These are phyloP conservation scores for Myotis yumanensis DNA, from an alignment of 2,113 vertebrate genomes.

Conservation along the genomic window DNA sequence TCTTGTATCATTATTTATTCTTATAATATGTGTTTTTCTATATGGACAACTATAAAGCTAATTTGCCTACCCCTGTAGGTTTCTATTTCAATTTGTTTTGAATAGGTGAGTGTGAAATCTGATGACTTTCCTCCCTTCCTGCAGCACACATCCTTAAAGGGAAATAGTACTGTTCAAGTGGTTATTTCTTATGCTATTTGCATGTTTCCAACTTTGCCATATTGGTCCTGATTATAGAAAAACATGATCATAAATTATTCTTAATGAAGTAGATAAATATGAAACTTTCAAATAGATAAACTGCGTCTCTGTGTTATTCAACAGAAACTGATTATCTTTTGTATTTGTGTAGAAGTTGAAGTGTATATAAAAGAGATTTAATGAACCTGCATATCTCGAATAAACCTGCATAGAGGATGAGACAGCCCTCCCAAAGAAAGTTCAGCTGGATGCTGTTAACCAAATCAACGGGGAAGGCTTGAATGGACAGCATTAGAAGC, in stretches of 20 bases:
- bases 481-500: no score
- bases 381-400: neutral
- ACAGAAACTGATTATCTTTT: neutral
- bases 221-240: neutral
- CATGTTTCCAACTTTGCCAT: neutral
- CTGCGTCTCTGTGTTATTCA: neutral
- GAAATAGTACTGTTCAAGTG: neutral
- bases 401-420: neutral
- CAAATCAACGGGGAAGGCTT: neutral
- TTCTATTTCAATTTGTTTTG: neutral
- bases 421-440: neutral
- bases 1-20: no score
- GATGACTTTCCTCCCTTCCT: neutral
- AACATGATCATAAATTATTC: neutral
- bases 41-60: no score
- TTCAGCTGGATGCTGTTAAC: neutral
- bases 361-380: neutral
- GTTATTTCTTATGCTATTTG: neutral
- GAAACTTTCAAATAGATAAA: neutral
- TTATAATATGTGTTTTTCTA: no score
- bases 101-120: neutral
- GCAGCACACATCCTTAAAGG: neutral
- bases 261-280: neutral
- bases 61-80: no score
- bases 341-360: neutral